Percentiles rank a stretch among this genome's conserved stretches.
These are phyloP conservation scores for Percopsis transmontana DNA, from an alignment of 2,113 vertebrate species.

Conservation along the genomic window DNA sequence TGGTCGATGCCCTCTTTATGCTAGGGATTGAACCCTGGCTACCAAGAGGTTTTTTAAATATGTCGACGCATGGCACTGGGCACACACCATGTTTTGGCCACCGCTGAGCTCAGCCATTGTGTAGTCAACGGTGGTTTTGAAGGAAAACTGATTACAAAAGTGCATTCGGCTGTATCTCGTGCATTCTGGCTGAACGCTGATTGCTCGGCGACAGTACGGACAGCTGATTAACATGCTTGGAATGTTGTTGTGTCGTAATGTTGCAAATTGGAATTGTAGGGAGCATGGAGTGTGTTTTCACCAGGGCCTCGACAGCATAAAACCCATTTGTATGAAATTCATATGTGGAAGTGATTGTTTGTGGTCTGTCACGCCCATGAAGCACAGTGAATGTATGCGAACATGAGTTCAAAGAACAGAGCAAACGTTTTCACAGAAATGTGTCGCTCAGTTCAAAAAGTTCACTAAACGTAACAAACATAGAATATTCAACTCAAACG, in stretches of 20 bases:
- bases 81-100: neutral
- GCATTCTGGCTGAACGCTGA: neutral
- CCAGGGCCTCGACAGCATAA: constrained; percentile 26
- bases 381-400: constrained; percentile 46
- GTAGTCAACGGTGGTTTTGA: neutral
- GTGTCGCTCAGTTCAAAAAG: too few species aligned
- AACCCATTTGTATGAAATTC: constrained; percentile 70
- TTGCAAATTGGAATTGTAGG: constrained; percentile 39
- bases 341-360: constrained; percentile 33
- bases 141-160: neutral
- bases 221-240: constrained; percentile 23
- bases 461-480: too few species aligned
- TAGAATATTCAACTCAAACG: too few species aligned
- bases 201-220: constrained; percentile 25
- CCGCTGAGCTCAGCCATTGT: neutral
- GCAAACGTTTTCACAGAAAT: too few species aligned
- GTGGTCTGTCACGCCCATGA: neutral
- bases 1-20: neutral
- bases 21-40: neutral
- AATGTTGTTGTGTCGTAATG: constrained; percentile 43
- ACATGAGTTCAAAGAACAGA: constrained; percentile 11
- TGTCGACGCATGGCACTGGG: neutral
- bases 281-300: constrained; percentile 35
- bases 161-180: constrained; percentile 1
- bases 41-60: neutral